Evolutionary conservation across 2,113 vertebrate genomes (phyloP).

Genomic region (Dryoscopus gambensis): DNA sequence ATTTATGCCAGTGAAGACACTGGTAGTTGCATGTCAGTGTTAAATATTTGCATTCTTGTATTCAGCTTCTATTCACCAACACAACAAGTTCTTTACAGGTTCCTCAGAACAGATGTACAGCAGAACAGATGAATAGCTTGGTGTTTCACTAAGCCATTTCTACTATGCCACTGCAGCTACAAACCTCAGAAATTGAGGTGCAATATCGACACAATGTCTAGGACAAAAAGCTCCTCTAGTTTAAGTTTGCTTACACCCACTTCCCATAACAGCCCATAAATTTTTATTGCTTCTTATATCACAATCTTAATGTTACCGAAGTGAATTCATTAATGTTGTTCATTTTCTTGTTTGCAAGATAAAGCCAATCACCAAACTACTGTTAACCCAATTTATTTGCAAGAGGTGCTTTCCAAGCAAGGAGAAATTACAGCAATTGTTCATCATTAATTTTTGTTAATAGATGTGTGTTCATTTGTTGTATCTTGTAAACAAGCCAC

Average conservation of each 20-base stretch:
- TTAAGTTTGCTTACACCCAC: neutral
- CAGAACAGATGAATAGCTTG: neutral
- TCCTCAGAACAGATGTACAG: no score
- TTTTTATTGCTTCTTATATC: neutral
- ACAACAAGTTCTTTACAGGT: neutral
- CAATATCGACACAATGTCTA: neutral
- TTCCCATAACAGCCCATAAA: neutral
- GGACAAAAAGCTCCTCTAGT: neutral
- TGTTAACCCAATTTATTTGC: constrained; percentile 18
- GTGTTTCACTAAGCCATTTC: neutral
- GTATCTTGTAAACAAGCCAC: constrained; percentile 48
- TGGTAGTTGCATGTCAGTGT: neutral
- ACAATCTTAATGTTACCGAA: neutral
- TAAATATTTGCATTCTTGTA: neutral
- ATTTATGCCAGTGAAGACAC: neutral
- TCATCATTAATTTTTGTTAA: constrained; percentile 54
- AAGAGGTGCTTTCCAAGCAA: constrained; percentile 37
- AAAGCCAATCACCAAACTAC: constrained; percentile 29
- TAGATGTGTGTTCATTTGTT: constrained; percentile 19
- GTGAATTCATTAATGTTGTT: neutral
- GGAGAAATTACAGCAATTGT: constrained; percentile 31
- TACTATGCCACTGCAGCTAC: neutral
- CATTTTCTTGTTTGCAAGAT: neutral
- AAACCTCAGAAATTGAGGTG: neutral
- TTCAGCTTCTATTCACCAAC: neutral